Percentiles rank a stretch among this genome's conserved stretches.
Conservation (phyloP, 2,797 vertebrate genomes). For the Prunella strophiata region DNA sequence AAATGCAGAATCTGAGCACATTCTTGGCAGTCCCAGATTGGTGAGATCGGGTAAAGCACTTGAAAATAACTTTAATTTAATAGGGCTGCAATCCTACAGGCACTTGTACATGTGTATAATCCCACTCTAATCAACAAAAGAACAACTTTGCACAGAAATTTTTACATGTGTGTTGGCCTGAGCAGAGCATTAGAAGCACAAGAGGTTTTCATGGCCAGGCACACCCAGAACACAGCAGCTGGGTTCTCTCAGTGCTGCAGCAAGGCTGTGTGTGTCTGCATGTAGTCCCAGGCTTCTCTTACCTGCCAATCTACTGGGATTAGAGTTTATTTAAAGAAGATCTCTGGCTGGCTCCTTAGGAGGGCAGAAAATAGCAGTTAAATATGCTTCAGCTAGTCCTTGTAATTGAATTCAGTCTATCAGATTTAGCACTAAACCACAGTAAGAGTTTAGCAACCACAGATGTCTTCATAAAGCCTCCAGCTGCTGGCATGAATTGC, state of each 20-base stretch:
- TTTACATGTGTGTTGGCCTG: neutral
- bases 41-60: neutral
- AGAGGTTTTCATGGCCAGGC: neutral
- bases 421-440: neutral
- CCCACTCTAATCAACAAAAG: neutral
- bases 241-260: neutral
- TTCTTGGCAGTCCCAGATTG: neutral
- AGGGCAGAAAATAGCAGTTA: conserved; percentile 12
- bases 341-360: neutral
- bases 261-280: neutral
- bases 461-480: neutral
- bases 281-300: neutral
- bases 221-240: neutral
- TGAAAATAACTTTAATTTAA: neutral
- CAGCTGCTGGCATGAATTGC: neutral
- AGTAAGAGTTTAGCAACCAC: neutral
- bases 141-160: neutral
- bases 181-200: neutral
- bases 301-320: neutral
- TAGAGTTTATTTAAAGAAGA: conserved; percentile 38
- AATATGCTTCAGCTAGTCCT: neutral
- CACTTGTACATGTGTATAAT: neutral
- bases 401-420: neutral
- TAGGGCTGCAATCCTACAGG: neutral
- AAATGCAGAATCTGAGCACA: neutral